Evolutionary conservation across 2,888 invertebrate species (phyloP).

Genomic region (Salpingus planirostris): DNA sequence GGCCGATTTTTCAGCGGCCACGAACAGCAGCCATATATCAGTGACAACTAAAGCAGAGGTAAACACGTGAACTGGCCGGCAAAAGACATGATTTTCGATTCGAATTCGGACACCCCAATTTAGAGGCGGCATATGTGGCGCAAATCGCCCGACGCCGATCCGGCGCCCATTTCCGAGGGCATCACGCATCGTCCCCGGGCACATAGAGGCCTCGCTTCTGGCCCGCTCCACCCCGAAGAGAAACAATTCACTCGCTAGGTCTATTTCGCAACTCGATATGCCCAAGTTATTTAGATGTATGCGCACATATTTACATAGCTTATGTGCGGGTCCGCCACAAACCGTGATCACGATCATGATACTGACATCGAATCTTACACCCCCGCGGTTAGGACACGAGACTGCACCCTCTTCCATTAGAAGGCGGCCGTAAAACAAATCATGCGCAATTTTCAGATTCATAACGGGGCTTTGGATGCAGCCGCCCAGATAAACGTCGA

Average conservation of each 20-base stretch:
- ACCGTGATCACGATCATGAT: slow-evolving; percentile 16
- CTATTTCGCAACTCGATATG: slow-evolving; percentile 25
- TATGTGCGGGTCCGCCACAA: slow-evolving; percentile 16
- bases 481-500: slow-evolving; percentile 43
- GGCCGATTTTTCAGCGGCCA: slow-evolving; percentile 44
- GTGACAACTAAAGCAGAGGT: slow-evolving; percentile 50
- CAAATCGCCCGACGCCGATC: too few species aligned
- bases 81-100: slow-evolving; percentile 23
- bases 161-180: too few species aligned
- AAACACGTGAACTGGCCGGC: slow-evolving; percentile 23
- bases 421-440: slow-evolving; percentile 10
- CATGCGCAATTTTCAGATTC: slow-evolving; percentile 41
- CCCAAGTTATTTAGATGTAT: slow-evolving; percentile 31
- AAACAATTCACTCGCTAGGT: slow-evolving; percentile 25
- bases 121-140: slow-evolving; percentile 9
- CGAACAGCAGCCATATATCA: slow-evolving; percentile 44
- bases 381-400: slow-evolving; percentile 7
- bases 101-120: slow-evolving; percentile 22
- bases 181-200: too few species aligned
- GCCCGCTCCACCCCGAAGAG: slow-evolving; percentile 12
- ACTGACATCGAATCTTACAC: slow-evolving; percentile 10
- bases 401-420: slow-evolving; percentile 10
- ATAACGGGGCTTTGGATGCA: slow-evolving; percentile 54
- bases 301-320: slow-evolving; percentile 33
- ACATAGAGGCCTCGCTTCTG: too few species aligned